These are phyloP conservation scores for Saccopteryx leptura DNA, from an alignment of 2,113 vertebrate species.

Conservation along the genomic window DNA sequence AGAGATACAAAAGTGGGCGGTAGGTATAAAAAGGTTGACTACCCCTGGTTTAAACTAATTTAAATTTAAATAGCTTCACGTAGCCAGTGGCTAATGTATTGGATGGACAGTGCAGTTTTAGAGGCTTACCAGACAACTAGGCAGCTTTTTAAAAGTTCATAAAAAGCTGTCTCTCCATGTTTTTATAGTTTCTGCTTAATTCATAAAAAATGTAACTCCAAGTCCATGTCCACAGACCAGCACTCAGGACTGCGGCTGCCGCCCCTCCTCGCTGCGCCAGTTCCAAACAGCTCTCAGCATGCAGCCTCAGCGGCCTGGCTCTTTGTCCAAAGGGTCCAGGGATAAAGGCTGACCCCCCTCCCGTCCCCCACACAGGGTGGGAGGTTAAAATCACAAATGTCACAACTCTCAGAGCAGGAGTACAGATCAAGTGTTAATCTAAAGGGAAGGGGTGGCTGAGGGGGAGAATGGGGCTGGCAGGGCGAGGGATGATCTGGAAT, in stretches of 20 bases:
- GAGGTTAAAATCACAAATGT: constrained; percentile 89
- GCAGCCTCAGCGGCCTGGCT: constrained; percentile 26
- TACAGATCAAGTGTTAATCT: constrained; percentile 87
- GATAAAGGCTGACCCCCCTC: constrained; percentile 34
- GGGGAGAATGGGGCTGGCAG: constrained; percentile 34
- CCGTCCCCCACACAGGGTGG: background rate
- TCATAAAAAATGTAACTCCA: constrained; percentile 51
- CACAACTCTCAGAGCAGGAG: constrained; percentile 76
- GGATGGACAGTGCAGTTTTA: background rate
- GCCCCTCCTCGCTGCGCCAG: background rate
- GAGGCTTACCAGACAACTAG: background rate
- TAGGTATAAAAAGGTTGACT: no score
- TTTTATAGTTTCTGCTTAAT: constrained; percentile 51
- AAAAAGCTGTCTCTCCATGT: background rate
- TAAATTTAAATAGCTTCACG: background rate
- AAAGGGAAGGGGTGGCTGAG: constrained; percentile 45
- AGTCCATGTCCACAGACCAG: background rate
- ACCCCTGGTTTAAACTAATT: background rate
- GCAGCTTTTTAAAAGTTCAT: background rate
- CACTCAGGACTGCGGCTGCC: background rate
- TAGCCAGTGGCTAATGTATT: background rate
- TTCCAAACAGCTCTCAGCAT: background rate
- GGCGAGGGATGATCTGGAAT: constrained; percentile 54
- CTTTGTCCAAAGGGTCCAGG: constrained; percentile 42
- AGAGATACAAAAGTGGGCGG: no score